Evolutionary conservation across 92 coral and sea anemone genomes (phyloP).

Genomic region (Heteractis magnifica): DNA sequence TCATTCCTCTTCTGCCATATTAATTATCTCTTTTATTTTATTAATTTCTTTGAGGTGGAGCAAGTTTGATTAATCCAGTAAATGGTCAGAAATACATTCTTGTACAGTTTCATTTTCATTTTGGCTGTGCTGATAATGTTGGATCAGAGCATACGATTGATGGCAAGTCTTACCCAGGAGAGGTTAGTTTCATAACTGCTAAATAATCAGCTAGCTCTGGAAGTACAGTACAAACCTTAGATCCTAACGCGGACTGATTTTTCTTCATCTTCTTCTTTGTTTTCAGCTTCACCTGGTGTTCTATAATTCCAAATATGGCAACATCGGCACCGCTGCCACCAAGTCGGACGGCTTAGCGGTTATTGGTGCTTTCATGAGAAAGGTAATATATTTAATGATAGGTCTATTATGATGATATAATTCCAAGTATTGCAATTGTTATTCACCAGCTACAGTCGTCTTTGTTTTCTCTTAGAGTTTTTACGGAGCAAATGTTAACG

Average conservation of each 20-base stretch:
- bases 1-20: not conserved
- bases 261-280: not conserved
- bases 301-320: conserved; percentile 73
- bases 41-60: conserved; percentile 14
- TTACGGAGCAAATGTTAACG: not conserved
- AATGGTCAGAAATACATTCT: conserved; percentile 36
- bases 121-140: conserved; percentile 53
- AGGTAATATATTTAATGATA: not conserved
- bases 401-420: too few species aligned
- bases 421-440: too few species aligned
- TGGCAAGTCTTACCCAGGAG: conserved; percentile 50
- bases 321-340: conserved; percentile 55
- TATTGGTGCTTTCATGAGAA: conserved; percentile 63
- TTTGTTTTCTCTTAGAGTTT: not conserved
- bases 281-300: conserved; percentile 77
- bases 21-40: not conserved
- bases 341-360: conserved; percentile 78
- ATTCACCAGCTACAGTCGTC: too few species aligned
- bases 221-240: too few species aligned
- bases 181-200: conserved; percentile 40
- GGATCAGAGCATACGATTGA: conserved; percentile 74
- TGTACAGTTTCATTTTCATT: conserved; percentile 71
- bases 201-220: too few species aligned
- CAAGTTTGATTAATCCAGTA: conserved; percentile 28
- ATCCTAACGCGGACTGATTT: too few species aligned